A percentile compares a stretch with the other conserved stretches of the same genome.
These are phyloP conservation scores for Tetrax tetrax DNA, from an alignment of 2,113 vertebrate species.

Conservation along the genomic window DNA sequence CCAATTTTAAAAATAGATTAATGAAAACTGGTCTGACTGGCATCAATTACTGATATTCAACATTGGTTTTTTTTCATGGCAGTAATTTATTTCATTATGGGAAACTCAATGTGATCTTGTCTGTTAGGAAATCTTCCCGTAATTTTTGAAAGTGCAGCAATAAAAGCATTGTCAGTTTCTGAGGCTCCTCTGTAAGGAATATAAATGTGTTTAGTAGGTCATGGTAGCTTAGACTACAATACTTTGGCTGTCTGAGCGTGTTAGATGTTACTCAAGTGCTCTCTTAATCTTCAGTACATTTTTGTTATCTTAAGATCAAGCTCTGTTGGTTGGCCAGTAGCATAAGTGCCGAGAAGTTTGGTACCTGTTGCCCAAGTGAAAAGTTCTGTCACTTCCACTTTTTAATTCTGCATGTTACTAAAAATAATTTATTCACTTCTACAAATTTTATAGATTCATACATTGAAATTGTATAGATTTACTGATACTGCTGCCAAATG, in stretches of 20 bases:
- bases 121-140: neutral
- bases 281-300: constrained; percentile 25
- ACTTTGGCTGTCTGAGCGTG: neutral
- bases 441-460: neutral
- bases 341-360: neutral
- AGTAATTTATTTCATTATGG: neutral
- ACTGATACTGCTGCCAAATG: neutral
- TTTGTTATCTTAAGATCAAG: constrained; percentile 5
- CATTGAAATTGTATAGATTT: neutral
- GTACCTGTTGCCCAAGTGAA: neutral
- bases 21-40: neutral
- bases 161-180: neutral
- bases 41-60: neutral
- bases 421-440: neutral
- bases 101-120: neutral
- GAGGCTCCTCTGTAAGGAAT: neutral
- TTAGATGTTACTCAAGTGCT: neutral
- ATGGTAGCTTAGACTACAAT: neutral
- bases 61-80: neutral
- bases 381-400: neutral
- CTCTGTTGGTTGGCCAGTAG: neutral
- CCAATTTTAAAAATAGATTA: neutral
- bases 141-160: neutral
- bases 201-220: neutral
- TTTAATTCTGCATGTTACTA: neutral